A percentile compares a stretch with the other conserved stretches of the same genome.
phyloP scores from a whole-genome alignment of 2,797 vertebrate genomes.

The Acanthurus lineatus region DNA sequence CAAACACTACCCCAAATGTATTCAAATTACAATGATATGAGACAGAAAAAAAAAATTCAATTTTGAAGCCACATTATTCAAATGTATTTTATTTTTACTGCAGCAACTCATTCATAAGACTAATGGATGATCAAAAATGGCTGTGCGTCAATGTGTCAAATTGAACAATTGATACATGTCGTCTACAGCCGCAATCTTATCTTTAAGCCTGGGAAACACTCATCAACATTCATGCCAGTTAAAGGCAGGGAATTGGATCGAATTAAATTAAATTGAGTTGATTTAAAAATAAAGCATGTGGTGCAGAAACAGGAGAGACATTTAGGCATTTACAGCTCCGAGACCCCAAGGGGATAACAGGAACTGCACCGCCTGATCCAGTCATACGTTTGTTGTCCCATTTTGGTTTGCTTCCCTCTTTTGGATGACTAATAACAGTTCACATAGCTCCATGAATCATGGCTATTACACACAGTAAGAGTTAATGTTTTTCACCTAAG shows the following conservation, averaged over 20 bases:
- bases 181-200: slow-evolving; percentile 13
- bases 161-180: not conserved
- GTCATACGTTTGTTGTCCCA: slow-evolving; percentile 26
- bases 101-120: too few species aligned
- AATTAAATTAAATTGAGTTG: slow-evolving; percentile 34
- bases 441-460: slow-evolving; percentile 48
- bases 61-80: not conserved
- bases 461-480: slow-evolving; percentile 39
- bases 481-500: slow-evolving; percentile 35
- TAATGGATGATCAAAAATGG: too few species aligned
- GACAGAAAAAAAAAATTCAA: not conserved
- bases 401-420: slow-evolving; percentile 24
- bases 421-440: slow-evolving; percentile 52
- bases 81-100: too few species aligned
- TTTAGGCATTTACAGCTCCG: slow-evolving; percentile 11
- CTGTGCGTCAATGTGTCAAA: not conserved
- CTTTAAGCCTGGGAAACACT: slow-evolving; percentile 26
- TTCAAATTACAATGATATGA: slow-evolving; percentile 5
- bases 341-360: slow-evolving; percentile 12
- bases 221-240: slow-evolving; percentile 28
- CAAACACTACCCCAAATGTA: not conserved
- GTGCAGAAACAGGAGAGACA: slow-evolving; percentile 27
- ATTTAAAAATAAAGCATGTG: slow-evolving; percentile 7
- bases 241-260: slow-evolving; percentile 27
- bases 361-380: slow-evolving; percentile 35